Conservation (phyloP, 2,113 vertebrate species). For the Gadus macrocephalus region DNA sequence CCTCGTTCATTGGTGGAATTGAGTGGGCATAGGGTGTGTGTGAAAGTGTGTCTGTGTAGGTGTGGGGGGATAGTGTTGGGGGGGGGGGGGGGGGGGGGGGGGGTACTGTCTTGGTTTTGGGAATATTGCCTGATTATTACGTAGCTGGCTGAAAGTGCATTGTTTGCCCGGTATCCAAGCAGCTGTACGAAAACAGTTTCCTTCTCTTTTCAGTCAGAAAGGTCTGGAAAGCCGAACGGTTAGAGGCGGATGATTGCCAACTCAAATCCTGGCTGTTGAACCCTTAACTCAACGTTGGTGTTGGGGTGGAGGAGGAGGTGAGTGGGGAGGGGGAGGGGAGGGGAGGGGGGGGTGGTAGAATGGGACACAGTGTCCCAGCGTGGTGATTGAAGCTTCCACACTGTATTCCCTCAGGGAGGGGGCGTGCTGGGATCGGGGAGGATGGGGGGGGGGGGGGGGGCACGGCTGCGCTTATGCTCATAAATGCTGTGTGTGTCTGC, state of each 20-base stretch:
- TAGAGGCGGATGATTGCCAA: constrained; percentile 23
- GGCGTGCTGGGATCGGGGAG: no score
- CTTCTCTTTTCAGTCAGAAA: background rate
- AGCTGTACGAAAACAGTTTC: background rate
- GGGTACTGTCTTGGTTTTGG: no score
- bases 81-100: background rate
- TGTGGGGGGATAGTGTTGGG: background rate
- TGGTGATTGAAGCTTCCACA: constrained; percentile 8
- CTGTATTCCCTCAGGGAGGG: background rate
- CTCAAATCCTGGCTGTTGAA: constrained; percentile 33
- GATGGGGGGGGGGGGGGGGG: no score
- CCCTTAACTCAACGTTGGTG: background rate
- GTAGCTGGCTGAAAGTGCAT: no score
- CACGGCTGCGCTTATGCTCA: no score
- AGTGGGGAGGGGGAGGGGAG: background rate
- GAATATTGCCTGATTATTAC: no score
- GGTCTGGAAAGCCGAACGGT: background rate
- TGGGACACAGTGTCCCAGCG: constrained; percentile 28
- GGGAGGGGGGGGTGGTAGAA: constrained; percentile 15
- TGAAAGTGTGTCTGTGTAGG: no score
- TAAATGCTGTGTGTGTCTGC: no score
- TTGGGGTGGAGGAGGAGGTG: no score
- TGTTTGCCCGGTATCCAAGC: background rate
- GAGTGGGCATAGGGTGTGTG: background rate
- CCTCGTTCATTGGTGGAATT: background rate